Base-by-base conservation (phyloP, 2,113 vertebrate genomes). In the Nothobranchius furzeri region DNA sequence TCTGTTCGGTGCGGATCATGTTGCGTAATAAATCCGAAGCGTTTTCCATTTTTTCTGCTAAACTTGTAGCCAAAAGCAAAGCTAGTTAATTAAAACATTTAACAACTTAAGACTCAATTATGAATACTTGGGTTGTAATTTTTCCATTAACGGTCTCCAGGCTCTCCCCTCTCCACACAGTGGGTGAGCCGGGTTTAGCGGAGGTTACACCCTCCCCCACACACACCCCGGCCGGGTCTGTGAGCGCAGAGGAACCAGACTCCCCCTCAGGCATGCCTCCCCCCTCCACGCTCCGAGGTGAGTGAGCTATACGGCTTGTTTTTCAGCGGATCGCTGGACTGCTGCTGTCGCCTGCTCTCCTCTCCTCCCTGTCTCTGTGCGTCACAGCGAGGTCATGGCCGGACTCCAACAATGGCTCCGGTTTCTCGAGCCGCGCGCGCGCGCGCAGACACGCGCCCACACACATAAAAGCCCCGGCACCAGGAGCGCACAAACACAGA, bases 381-480 rank as follows among this genome's bases (percentile, higher is more conserved):
- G 87, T 91, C 90, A 91, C 82, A 81, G 89, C 86, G 83, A 86
- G 89, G 86, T 90, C 89, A 90, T 90, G 90, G 88, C 87, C 79
- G 76, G 80, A 84, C 82, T 87, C 87, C 90, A 90, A 90, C 87
- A 87, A 86, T 82, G 87, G 88, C 88, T 90, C 85, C 60, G 66
- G 82, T 88, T 88, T 87, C 86, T 83, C 66, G 54, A 70, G 73
- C 52, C 73, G 30, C 73, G 14, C 9, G 45, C 69, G 10, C 53
- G 4, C 68, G 17, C 46, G 25, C 57, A 14, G 59, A 24, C 66
- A 56, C 52, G n/a, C 63, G 46, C 55, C 6, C n/a, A 12, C n/a
- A 58, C 49, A 56, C 36, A 56, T 61, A 54, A 10, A 54, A 20
- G 10, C 11, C n/a, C 55, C 37, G 36, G 54, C 68, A 64, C 17